Evolutionary conservation across 1,140 invertebrate genomes (phyloP).

Genomic region (Chelonus insularis): DNA sequence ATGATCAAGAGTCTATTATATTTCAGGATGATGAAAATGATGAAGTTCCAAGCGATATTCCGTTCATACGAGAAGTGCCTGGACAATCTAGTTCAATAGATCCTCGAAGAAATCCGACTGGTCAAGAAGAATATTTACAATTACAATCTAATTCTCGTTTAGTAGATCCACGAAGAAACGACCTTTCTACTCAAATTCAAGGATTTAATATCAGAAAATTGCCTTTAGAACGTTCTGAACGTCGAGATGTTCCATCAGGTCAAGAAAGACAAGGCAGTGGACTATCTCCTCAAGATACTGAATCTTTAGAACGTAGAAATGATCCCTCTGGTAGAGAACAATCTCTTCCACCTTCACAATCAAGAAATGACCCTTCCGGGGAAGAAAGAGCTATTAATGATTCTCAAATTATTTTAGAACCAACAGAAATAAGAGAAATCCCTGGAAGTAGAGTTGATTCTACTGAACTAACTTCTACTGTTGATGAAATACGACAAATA

Average conservation of each 20-base stretch:
- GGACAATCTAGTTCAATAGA: conserved; percentile 54
- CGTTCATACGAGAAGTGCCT: conserved; percentile 54
- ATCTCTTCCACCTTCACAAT: conserved; percentile 46
- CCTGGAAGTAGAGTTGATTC: conserved; percentile 50
- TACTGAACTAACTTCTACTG: conserved; percentile 38
- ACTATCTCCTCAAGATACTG: conserved; percentile 37
- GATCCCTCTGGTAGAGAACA: conserved; percentile 55
- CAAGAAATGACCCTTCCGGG: conserved; percentile 54
- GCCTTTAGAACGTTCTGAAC: conserved; percentile 45
- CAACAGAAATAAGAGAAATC: conserved; percentile 45
- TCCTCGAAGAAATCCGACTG: conserved; percentile 53
- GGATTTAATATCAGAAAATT: conserved; percentile 27
- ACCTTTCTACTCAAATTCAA: conserved; percentile 54
- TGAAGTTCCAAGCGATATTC: conserved; percentile 57
- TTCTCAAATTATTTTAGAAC: conserved; percentile 38
- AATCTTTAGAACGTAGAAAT: conserved; percentile 47
- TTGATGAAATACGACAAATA: conserved; percentile 48
- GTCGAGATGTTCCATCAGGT: conserved; percentile 52
- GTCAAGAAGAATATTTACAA: conserved; percentile 53
- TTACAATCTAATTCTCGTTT: conserved; percentile 37
- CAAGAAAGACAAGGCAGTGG: conserved; percentile 45
- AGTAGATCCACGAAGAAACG: conserved; percentile 49
- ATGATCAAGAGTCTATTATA: conserved; percentile 47
- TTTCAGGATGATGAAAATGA: conserved; percentile 59
- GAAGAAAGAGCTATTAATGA: conserved; percentile 44